Evolutionary conservation across 2,797 vertebrate species (phyloP), one percentile per base, ranked within the genome.

Genomic region (Gadopsis bispinosus): DNA sequence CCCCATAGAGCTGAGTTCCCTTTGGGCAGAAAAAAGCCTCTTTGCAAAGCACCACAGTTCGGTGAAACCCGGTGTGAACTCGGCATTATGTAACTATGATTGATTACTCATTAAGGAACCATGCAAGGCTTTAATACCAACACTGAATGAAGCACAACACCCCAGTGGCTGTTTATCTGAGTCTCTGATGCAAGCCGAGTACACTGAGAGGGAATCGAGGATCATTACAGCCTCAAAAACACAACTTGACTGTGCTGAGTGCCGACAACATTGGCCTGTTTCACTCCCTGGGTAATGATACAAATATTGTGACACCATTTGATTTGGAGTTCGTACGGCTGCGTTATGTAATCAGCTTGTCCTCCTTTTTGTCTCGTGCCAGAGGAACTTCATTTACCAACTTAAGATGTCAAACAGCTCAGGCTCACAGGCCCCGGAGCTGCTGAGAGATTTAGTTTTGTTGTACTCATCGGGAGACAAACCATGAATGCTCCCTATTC

Each of bases 81-180:
- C 73, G 1, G 39, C 39, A 9, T 90, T 87, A 84, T 73, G 65
- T 74, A 91, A 89, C 73, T 37, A 26, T 85, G 78, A 94, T 88
- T 89, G 90, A 91, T 90, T 79, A 75, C 81, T 90, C 81, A 84
- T 89, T 87, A 90, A 84, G 59, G 29, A 85, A 64, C 60, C 70
- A 79, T 22, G 41, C 61, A 13, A 13, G 26, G 71, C 60, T 73
- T 86, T 74, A 83, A 82, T 72, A 48, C 62, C 48, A 13, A 55
- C 73, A 68, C 64, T 79, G 73, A 88, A 87, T 60, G 60, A 68
- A 73, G 56, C 78, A 26, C 33, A 79, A 69, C 62, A 55, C 54
- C 62, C 72, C 54, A 37, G 39, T 26, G 63, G 68, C 77, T 82
- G 73, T 86, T 87, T 79, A 68, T 77, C 59, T 5, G 1, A 45